phyloP scores from a whole-genome alignment of 2,113 vertebrate genomes.

The Cacatua alba region DNA sequence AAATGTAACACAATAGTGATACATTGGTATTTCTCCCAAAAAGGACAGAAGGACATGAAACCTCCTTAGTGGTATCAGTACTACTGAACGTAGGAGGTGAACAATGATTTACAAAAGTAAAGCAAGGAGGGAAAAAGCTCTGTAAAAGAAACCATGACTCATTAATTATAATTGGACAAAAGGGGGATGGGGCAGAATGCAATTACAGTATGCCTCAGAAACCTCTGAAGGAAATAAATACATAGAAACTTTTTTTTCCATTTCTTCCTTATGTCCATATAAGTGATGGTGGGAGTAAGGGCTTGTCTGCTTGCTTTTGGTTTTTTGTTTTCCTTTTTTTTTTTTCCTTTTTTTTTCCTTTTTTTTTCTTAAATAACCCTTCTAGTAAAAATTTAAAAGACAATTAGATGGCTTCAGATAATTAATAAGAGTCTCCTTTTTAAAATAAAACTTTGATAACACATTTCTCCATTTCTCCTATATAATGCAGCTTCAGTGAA shows the following conservation, averaged over 20 bases:
- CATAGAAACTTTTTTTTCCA: conserved; percentile 10
- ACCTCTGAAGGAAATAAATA: conserved; percentile 1
- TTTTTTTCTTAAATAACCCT: conserved; percentile 27
- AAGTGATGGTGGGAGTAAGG: not conserved
- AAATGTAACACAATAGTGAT: conserved; percentile 67
- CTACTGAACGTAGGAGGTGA: conserved; percentile 64
- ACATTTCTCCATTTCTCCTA: conserved; percentile 72
- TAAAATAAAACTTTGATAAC: conserved; percentile 77
- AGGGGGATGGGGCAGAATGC: not conserved
- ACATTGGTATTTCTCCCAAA: conserved; percentile 67
- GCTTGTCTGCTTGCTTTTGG: not conserved
- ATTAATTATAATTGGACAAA: conserved; percentile 41
- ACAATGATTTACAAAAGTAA: conserved; percentile 38
- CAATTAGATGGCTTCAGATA: conserved; percentile 72
- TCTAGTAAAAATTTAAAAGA: conserved; percentile 57
- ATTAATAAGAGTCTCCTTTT: conserved; percentile 68
- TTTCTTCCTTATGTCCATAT: not conserved
- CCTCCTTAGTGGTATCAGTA: conserved; percentile 68
- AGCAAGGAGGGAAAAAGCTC: conserved; percentile 22
- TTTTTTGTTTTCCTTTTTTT: not conserved
- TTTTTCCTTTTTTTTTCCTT: not conserved
- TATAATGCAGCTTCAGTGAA: conserved; percentile 70
- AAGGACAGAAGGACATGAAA: conserved; percentile 66
- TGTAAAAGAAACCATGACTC: conserved; percentile 48
- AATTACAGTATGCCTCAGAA: not conserved